Percentiles rank a stretch among this genome's conserved stretches.
These are phyloP conservation scores for Mus spretus DNA, from an alignment of 2,797 vertebrate species.

Conservation along the genomic window DNA sequence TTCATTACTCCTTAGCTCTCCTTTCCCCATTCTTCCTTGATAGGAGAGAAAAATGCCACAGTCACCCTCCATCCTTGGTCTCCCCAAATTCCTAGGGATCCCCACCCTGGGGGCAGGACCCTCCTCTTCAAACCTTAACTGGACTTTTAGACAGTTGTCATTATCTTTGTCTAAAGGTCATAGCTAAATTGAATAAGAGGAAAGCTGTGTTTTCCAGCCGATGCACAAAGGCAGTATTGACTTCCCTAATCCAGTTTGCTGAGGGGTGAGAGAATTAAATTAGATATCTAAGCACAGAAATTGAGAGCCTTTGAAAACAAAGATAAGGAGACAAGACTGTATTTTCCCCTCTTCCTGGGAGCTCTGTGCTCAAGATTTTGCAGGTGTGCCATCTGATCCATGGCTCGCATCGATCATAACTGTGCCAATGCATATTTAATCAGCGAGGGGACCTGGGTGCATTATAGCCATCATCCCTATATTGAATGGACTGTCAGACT, in stretches of 20 bases:
- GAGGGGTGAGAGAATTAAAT: conserved; percentile 95
- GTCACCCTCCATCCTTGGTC: conserved; percentile 34
- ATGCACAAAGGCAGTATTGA: conserved; percentile 94
- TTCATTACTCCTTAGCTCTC: not conserved
- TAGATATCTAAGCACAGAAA: conserved; percentile 94
- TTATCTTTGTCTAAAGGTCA: conserved; percentile 94
- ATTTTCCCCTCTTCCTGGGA: conserved; percentile 91
- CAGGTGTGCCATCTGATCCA: conserved; percentile 96
- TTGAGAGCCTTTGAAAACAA: conserved; percentile 93
- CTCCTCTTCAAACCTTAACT: conserved; percentile 88
- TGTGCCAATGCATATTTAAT: conserved; percentile 99
- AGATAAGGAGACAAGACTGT: conserved; percentile 92
- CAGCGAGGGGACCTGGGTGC: conserved; percentile 94
- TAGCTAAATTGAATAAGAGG: conserved; percentile 94
- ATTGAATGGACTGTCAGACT: conserved; percentile 94
- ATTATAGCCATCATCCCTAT: conserved; percentile 92
- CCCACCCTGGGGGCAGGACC: conserved; percentile 78
- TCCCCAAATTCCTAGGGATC: conserved; percentile 51
- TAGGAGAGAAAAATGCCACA: conserved; percentile 27
- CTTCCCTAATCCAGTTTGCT: conserved; percentile 94
- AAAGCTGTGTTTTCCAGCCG: conserved; percentile 92
- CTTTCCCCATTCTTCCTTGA: conserved; percentile 28
- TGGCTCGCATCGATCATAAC: conserved; percentile 97
- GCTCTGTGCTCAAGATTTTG: conserved; percentile 93
- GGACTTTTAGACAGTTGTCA: conserved; percentile 92